Conservation (phyloP, 2,888 invertebrate species). For the Pammene aurita region DNA sequence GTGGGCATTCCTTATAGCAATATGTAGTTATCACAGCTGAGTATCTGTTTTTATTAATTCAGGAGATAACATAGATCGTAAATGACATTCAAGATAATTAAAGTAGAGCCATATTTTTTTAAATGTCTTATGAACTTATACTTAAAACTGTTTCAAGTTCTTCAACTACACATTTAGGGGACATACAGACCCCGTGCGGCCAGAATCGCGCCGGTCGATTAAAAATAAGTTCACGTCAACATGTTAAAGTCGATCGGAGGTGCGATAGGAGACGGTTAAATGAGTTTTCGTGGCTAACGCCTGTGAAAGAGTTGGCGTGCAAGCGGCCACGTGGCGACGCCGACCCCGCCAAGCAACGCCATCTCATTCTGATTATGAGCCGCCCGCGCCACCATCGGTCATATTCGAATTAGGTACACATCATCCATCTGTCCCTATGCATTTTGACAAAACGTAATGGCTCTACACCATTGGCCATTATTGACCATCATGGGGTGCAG, state of each 20-base stretch:
- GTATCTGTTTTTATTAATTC: too few species aligned
- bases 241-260: slow-evolving; percentile 45
- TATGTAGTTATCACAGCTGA: too few species aligned
- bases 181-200: slow-evolving; percentile 20
- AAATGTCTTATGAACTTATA: too few species aligned
- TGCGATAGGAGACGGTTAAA: slow-evolving; percentile 43
- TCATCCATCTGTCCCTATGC: not conserved
- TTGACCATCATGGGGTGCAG: too few species aligned
- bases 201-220: slow-evolving; percentile 42
- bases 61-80: too few species aligned
- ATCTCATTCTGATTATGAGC: slow-evolving; percentile 28
- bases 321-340: slow-evolving; percentile 35
- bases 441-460: not conserved
- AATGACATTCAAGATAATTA: too few species aligned
- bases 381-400: slow-evolving; percentile 11
- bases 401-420: not conserved
- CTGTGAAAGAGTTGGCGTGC: slow-evolving; percentile 38
- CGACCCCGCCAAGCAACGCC: not conserved
- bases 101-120: too few species aligned
- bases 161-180: slow-evolving; percentile 15
- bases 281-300: slow-evolving; percentile 43
- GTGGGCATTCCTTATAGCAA: too few species aligned
- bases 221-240: slow-evolving; percentile 45
- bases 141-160: too few species aligned
- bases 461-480: too few species aligned